These are phyloP conservation scores for Spongilla lacustris DNA, from an alignment of 37 sponge, comb jelly and placozoan genomes.

Conservation along the genomic window DNA sequence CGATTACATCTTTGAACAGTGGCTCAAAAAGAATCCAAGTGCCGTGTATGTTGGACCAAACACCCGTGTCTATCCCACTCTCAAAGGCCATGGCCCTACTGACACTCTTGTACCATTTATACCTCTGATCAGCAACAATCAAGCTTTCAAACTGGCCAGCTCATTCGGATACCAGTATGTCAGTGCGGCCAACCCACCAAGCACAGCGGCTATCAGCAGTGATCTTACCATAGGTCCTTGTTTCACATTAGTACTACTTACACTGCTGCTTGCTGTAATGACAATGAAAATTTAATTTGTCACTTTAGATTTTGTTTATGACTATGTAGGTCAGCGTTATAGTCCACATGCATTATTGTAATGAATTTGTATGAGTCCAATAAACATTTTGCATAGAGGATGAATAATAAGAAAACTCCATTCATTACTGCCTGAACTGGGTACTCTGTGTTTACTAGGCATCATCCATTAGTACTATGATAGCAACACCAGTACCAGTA, in stretches of 20 bases:
- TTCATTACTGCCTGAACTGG: no score
- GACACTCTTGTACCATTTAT: slow-evolving; percentile 61
- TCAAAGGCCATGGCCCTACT: slow-evolving; percentile 42
- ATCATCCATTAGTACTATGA: no score
- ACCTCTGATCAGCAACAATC: slow-evolving; percentile 55
- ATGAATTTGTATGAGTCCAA: no score
- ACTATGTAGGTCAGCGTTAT: not conserved
- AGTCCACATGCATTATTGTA: not conserved
- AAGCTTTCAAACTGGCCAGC: slow-evolving; percentile 35
- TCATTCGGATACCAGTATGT: slow-evolving; percentile 51
- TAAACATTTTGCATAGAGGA: no score
- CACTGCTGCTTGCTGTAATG: not conserved
- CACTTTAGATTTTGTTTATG: not conserved
- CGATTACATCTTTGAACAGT: slow-evolving; percentile 66
- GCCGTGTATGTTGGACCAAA: slow-evolving; percentile 6
- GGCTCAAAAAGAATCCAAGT: slow-evolving; percentile 30
- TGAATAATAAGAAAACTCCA: no score
- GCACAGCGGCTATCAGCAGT: no score
- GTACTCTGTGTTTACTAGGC: no score
- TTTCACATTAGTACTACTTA: not conserved
- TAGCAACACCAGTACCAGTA: no score
- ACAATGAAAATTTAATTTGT: not conserved
- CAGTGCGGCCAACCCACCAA: not conserved
- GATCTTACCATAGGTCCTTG: not conserved
- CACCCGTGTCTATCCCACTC: slow-evolving; percentile 9